These are phyloP conservation scores for Mesorhabditis belari DNA, from an alignment of 2,888 invertebrate genomes.

Conservation along the genomic window DNA sequence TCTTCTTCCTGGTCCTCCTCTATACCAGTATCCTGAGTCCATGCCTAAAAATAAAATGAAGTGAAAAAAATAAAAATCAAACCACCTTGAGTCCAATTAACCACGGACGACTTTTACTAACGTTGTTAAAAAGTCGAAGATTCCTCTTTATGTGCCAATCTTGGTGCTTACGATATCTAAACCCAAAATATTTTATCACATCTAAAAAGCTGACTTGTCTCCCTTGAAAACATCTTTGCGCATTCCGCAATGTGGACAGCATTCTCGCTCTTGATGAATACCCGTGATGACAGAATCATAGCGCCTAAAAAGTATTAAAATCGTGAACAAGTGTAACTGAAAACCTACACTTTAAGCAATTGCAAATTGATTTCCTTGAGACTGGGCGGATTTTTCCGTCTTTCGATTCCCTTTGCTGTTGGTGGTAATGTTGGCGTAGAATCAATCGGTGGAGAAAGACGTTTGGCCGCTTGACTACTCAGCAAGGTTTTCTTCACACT, in stretches of 20 bases:
- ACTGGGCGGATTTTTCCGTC: slow-evolving; percentile 56
- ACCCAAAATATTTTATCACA: not conserved
- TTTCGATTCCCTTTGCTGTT: slow-evolving; percentile 5
- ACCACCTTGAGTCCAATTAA: no score
- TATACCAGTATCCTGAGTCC: not conserved
- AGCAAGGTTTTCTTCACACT: no score
- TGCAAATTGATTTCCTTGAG: slow-evolving; percentile 37
- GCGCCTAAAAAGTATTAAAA: slow-evolving; percentile 59
- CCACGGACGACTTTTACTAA: no score
- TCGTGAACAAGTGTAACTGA: not conserved
- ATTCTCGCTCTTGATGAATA: slow-evolving; percentile 72
- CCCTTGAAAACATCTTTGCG: slow-evolving; percentile 55
- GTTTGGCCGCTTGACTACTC: no score
- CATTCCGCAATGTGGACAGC: slow-evolving; percentile 90
- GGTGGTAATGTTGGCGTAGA: not conserved
- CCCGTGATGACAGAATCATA: slow-evolving; percentile 68
- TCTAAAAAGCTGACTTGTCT: slow-evolving; percentile 6
- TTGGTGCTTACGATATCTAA: slow-evolving; percentile 64
- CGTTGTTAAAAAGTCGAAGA: no score
- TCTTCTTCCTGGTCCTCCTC: not conserved
- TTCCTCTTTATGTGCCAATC: slow-evolving; percentile 98
- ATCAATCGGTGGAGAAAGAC: not conserved
- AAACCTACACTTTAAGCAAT: slow-evolving; percentile 24
- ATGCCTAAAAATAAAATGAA: not conserved
- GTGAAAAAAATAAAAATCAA: not conserved